Evolutionary conservation across 2,797 vertebrate genomes (phyloP).

Genomic region (Gallinago solitaria): DNA sequence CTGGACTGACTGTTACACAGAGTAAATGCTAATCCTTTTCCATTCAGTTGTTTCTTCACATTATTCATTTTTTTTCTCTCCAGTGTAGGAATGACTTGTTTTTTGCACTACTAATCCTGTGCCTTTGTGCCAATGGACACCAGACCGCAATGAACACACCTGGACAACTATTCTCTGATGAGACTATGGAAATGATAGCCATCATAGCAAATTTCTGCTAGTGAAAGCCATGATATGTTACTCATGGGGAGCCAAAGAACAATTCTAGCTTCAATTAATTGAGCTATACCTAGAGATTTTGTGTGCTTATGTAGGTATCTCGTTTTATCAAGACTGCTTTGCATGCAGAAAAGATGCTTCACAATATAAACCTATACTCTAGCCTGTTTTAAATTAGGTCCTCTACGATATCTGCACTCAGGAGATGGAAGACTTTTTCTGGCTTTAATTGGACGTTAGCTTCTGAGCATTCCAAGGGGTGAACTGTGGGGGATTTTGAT

Average conservation of each 20-base stretch:
- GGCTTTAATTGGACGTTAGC: slow-evolving; percentile 53
- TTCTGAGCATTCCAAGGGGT: slow-evolving; percentile 19
- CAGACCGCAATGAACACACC: slow-evolving; percentile 36
- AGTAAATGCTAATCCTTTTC: slow-evolving; percentile 59
- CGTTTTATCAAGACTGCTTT: slow-evolving; percentile 43
- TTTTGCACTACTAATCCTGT: slow-evolving; percentile 36
- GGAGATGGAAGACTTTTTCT: slow-evolving; percentile 47
- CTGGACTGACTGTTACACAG: slow-evolving; percentile 49
- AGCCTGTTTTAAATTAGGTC: slow-evolving; percentile 55
- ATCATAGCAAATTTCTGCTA: slow-evolving; percentile 7
- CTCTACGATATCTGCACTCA: slow-evolving; percentile 11
- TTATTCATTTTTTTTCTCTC: slow-evolving; percentile 61
- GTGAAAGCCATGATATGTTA: not conserved
- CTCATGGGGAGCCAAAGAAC: slow-evolving; percentile 35
- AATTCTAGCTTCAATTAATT: slow-evolving; percentile 60
- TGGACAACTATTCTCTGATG: slow-evolving; percentile 52
- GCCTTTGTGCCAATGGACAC: slow-evolving; percentile 40
- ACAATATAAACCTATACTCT: slow-evolving; percentile 10
- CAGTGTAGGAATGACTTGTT: slow-evolving; percentile 53
- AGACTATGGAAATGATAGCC: not conserved
- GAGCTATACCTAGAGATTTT: slow-evolving; percentile 47
- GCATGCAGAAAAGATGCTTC: slow-evolving; percentile 43
- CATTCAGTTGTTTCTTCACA: slow-evolving; percentile 40
- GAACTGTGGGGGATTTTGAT: slow-evolving; percentile 45
- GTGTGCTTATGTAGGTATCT: slow-evolving; percentile 24